Conservation (phyloP, 2,113 vertebrate genomes). For the Pan paniscus region DNA sequence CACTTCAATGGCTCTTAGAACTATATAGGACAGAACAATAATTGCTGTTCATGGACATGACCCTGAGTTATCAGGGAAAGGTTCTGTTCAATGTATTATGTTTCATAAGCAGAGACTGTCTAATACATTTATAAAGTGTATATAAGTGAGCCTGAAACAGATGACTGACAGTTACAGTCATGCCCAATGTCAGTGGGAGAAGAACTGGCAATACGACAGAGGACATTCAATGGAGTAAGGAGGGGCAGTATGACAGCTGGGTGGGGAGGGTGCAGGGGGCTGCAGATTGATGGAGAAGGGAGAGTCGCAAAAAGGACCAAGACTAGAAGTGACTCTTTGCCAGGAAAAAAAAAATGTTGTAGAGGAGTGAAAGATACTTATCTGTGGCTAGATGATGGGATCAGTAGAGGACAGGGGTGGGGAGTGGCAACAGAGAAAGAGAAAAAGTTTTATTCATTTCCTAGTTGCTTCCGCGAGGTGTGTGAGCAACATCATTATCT, state of each 20-base stretch:
- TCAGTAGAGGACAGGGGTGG: neutral
- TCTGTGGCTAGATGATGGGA: neutral
- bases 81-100: constrained; percentile 19
- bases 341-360: neutral
- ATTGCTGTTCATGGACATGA: constrained; percentile 44
- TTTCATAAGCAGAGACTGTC: constrained; percentile 51
- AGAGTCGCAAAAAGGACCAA: neutral
- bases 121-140: constrained; percentile 38
- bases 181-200: constrained; percentile 35
- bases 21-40: constrained; percentile 31
- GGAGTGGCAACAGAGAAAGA: neutral
- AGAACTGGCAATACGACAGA: constrained; percentile 57
- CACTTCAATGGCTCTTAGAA: neutral
- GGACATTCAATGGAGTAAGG: neutral
- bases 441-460: neutral
- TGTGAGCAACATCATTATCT: neutral
- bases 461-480: neutral
- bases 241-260: constrained; percentile 17
- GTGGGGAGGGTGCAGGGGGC: neutral
- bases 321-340: neutral
- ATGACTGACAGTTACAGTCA: constrained; percentile 71
- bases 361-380: neutral
- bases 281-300: constrained; percentile 22
- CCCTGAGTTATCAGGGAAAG: constrained; percentile 2
- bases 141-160: constrained; percentile 38